A percentile compares a stretch with the other conserved stretches of the same genome.
These are phyloP conservation scores for Picus viridis DNA, from an alignment of 2,797 vertebrate genomes.

Conservation along the genomic window DNA sequence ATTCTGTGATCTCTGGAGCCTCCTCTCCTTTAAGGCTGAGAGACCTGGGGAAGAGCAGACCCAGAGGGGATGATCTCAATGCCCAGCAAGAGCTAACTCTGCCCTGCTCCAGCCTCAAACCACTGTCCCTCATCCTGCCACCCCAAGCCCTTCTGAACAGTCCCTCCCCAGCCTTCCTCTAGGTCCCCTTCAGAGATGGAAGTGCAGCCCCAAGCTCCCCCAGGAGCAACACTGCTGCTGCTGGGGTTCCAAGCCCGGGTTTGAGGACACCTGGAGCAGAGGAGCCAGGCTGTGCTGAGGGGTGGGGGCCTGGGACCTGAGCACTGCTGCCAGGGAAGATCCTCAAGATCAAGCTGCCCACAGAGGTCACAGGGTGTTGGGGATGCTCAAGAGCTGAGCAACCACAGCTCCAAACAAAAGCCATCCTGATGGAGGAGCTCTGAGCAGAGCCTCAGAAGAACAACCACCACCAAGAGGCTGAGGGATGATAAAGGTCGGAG, in stretches of 20 bases:
- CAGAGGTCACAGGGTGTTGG: neutral
- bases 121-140: no score
- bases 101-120: no score
- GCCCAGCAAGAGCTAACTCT: no score
- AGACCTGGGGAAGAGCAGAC: no score
- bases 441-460: neutral
- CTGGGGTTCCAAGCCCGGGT: neutral
- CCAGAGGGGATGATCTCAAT: no score
- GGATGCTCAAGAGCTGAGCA: neutral
- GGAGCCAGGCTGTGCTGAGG: neutral
- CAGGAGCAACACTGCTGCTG: neutral
- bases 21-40: no score
- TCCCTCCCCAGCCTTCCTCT: no score
- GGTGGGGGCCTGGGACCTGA: neutral
- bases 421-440: neutral
- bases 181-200: no score
- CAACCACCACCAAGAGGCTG: neutral
- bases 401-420: neutral
- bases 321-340: neutral
- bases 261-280: neutral
- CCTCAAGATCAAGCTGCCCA: neutral
- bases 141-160: no score
- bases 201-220: no score
- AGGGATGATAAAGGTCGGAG: neutral
- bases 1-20: no score